Conservation (phyloP, 2,113 vertebrate genomes). For the Atlantisia rogersi region DNA sequence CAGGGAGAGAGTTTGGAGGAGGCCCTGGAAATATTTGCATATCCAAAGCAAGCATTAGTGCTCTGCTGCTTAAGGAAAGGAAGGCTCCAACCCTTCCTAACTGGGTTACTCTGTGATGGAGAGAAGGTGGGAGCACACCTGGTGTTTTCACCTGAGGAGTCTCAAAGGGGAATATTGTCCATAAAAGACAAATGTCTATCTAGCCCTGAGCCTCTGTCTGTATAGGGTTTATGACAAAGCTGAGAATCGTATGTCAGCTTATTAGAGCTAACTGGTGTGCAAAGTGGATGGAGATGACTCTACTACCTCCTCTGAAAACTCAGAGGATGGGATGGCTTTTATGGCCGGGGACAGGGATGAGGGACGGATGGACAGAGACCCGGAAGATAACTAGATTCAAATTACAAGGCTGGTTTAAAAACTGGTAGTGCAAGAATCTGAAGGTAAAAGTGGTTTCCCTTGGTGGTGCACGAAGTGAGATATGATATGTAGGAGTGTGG, state of each 20-base stretch:
- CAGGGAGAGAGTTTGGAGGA: neutral
- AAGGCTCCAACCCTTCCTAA: neutral
- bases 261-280: neutral
- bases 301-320: neutral
- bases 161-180: neutral
- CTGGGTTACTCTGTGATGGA: neutral
- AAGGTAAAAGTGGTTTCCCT: neutral
- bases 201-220: neutral
- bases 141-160: neutral
- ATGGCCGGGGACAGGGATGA: neutral
- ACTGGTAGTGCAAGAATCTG: neutral
- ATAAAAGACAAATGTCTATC: neutral
- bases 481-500: neutral
- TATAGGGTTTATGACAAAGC: neutral
- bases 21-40: neutral
- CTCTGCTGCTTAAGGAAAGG: neutral
- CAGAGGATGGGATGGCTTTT: neutral
- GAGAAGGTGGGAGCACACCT: neutral
- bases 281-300: neutral
- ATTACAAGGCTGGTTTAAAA: neutral
- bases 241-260: neutral
- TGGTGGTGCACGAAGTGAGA: neutral
- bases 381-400: neutral
- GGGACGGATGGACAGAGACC: neutral
- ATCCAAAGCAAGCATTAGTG: neutral